These are phyloP conservation scores for Mizuhopecten yessoensis DNA, from an alignment of 1,140 invertebrate genomes.

Conservation along the genomic window DNA sequence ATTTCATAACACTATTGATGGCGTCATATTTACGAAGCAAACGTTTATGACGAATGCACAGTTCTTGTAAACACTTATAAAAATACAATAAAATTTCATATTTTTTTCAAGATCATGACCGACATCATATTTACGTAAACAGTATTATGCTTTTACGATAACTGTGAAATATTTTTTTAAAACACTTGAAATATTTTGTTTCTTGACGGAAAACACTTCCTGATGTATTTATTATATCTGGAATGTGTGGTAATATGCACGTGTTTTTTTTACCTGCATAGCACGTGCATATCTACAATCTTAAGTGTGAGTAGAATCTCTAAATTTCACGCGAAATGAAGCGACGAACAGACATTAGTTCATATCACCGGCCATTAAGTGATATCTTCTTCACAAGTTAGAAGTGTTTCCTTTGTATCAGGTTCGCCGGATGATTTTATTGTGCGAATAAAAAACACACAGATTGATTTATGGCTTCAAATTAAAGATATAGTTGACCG, in stretches of 20 bases:
- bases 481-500: no score
- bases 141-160: neutral
- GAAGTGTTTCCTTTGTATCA: neutral
- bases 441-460: no score
- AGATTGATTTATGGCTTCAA: no score
- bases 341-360: neutral
- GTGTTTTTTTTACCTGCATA: neutral
- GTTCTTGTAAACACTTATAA: no score
- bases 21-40: no score
- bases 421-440: no score
- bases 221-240: neutral
- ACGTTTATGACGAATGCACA: no score
- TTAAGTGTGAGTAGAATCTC: neutral
- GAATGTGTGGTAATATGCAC: neutral
- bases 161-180: neutral
- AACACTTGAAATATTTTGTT: neutral
- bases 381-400: neutral
- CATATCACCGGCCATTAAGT: neutral
- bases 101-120: no score
- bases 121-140: neutral
- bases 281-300: conserved; percentile 13
- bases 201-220: neutral
- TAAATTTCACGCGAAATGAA: no score
- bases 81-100: no score
- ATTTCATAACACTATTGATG: no score